Evolutionary conservation across 1,140 invertebrate species (phyloP).

Genomic region (Calliopsis andreniformis): DNA sequence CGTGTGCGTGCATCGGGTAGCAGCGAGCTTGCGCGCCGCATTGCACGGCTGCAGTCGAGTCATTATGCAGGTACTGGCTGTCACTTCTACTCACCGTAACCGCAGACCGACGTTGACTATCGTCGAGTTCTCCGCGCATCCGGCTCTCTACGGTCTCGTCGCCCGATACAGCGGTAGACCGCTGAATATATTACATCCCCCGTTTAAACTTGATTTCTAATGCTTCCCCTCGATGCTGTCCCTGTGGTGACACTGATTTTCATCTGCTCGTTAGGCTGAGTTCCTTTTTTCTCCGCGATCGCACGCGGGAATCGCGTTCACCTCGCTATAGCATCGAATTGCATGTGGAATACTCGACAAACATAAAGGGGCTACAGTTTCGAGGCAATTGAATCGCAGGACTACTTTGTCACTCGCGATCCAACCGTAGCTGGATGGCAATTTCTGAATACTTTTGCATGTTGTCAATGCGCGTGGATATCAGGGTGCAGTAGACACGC

Average conservation of each 20-base stretch:
- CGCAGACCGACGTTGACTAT: conserved; percentile 64
- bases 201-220: conserved; percentile 52
- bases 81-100: conserved; percentile 65
- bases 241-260: conserved; percentile 39
- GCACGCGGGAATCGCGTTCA: too few relatives aligned
- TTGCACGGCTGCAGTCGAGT: conserved; percentile 71
- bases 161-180: conserved; percentile 39
- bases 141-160: conserved; percentile 45
- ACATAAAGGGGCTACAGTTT: too few relatives aligned
- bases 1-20: conserved; percentile 51
- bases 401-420: neutral
- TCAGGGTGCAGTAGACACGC: conserved; percentile 8
- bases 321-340: too few relatives aligned
- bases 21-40: conserved; percentile 66
- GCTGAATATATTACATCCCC: conserved; percentile 56
- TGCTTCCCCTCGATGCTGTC: conserved; percentile 8
- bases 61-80: conserved; percentile 75
- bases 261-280: too few relatives aligned
- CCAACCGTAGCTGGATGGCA: neutral
- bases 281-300: too few relatives aligned
- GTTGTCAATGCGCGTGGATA: conserved; percentile 3
- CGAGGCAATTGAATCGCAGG: too few relatives aligned
- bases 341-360: too few relatives aligned
- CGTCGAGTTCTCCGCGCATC: conserved; percentile 46
- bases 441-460: conserved; percentile 3